A percentile compares a stretch with the other conserved stretches of the same genome.
These are phyloP conservation scores for Agonopterix heracliana DNA, from an alignment of 2,888 invertebrate species.

Conservation along the genomic window DNA sequence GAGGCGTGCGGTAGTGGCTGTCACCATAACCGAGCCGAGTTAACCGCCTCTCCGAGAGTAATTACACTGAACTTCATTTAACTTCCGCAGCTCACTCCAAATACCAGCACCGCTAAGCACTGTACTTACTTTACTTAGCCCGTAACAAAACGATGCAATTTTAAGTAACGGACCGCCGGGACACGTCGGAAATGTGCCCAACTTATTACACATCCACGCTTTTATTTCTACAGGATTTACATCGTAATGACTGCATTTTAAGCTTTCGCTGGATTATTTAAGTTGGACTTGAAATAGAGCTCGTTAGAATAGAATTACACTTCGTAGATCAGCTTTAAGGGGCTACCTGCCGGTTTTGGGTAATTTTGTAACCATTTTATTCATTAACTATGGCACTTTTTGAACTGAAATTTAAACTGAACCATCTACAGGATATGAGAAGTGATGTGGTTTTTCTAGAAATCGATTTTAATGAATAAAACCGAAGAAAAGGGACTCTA, in stretches of 20 bases:
- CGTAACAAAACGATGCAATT: constrained; percentile 66
- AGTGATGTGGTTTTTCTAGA: no score
- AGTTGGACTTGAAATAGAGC: no score
- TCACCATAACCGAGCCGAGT: constrained; percentile 57
- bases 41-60: constrained; percentile 66
- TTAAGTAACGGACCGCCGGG: constrained; percentile 55
- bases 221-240: constrained; percentile 17
- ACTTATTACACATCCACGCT: constrained; percentile 19
- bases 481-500: no score
- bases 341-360: no score
- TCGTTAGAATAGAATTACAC: no score
- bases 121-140: constrained; percentile 61
- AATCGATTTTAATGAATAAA: no score
- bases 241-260: constrained; percentile 7
- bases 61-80: constrained; percentile 71
- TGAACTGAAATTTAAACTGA: no score
- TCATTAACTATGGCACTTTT: no score
- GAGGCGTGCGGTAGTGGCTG: constrained; percentile 34
- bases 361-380: no score
- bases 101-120: constrained; percentile 64
- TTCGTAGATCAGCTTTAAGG: no score
- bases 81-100: constrained; percentile 67
- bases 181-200: constrained; percentile 30
- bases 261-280: background rate
- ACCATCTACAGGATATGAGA: no score